Conservation (phyloP, 2,888 invertebrate genomes). For the Iselma pallidipennis region DNA sequence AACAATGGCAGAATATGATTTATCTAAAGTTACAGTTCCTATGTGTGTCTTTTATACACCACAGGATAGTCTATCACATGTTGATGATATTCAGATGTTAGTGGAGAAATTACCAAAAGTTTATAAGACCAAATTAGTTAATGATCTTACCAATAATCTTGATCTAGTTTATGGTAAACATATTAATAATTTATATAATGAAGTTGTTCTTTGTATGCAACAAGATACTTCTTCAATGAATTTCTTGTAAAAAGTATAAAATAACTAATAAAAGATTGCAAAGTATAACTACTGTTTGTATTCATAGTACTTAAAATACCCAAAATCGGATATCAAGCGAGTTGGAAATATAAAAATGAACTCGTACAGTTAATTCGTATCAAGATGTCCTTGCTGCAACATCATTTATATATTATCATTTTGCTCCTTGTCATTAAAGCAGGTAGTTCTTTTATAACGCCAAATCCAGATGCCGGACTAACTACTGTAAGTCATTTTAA, state of each 20-base stretch:
- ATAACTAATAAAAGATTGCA: background rate
- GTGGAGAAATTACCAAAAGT: slow-evolving; percentile 52
- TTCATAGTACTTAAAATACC: background rate
- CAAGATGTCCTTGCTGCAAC: background rate
- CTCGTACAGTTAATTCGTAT: no score
- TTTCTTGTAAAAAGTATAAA: background rate
- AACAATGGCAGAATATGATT: slow-evolving; percentile 55
- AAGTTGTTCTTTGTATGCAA: slow-evolving; percentile 22
- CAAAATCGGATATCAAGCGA: background rate
- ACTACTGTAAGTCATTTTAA: background rate
- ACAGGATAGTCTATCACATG: slow-evolving; percentile 59
- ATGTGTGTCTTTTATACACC: slow-evolving; percentile 60
- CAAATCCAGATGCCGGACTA: background rate
- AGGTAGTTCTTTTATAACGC: background rate
- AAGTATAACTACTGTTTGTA: background rate
- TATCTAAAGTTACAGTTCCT: slow-evolving; percentile 57
- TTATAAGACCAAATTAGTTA: slow-evolving; percentile 54
- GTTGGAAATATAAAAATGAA: background rate
- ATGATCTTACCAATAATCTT: slow-evolving; percentile 62
- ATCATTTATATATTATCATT: background rate
- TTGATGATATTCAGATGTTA: slow-evolving; percentile 56
- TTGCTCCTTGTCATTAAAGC: background rate
- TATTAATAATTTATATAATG: slow-evolving; percentile 27
- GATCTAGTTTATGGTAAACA: slow-evolving; percentile 64
- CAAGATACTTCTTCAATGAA: background rate